These are phyloP conservation scores for Brachyistius frenatus DNA, from an alignment of 2,113 vertebrate species.

Conservation along the genomic window DNA sequence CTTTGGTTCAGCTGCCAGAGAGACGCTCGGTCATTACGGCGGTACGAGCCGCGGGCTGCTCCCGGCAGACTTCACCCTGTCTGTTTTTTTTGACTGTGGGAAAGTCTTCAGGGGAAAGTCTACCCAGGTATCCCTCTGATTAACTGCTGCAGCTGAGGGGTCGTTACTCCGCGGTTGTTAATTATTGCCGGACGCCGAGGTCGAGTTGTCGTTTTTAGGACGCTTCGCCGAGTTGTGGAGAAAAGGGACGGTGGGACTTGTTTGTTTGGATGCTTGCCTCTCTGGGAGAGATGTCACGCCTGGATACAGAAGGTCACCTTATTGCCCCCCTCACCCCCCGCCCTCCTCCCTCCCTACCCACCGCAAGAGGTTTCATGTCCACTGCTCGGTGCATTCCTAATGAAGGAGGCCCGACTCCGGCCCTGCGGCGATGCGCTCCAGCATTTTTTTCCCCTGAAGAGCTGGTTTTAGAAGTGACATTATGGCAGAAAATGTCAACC, in stretches of 20 bases:
- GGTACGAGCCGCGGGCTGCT: conserved; percentile 35
- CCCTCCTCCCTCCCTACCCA: too few relatives aligned
- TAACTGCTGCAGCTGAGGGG: conserved; percentile 40
- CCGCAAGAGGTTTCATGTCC: conserved; percentile 36
- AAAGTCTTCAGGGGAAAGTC: conserved; percentile 1
- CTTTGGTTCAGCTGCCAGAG: conserved; percentile 29
- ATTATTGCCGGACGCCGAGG: conserved; percentile 47
- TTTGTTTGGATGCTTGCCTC: conserved; percentile 35
- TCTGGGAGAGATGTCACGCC: conserved; percentile 38
- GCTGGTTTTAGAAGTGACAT: conserved; percentile 52
- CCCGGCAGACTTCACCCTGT: conserved; percentile 35
- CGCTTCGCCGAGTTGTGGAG: background rate
- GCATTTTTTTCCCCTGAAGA: conserved; percentile 31
- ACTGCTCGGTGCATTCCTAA: conserved; percentile 55
- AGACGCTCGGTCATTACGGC: conserved; percentile 29
- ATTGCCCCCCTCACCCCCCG: conserved; percentile 13
- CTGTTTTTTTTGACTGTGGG: conserved; percentile 43
- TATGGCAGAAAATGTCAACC: conserved; percentile 70
- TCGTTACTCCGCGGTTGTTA: conserved; percentile 47
- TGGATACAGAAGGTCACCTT: conserved; percentile 65
- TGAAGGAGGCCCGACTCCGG: conserved; percentile 28
- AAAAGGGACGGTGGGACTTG: conserved; percentile 39
- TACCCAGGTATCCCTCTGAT: conserved; percentile 22
- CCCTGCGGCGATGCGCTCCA: conserved; percentile 29
- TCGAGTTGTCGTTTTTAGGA: conserved; percentile 30